Conservation (phyloP, 2,113 vertebrate genomes). For the Pomatostomus ruficeps region DNA sequence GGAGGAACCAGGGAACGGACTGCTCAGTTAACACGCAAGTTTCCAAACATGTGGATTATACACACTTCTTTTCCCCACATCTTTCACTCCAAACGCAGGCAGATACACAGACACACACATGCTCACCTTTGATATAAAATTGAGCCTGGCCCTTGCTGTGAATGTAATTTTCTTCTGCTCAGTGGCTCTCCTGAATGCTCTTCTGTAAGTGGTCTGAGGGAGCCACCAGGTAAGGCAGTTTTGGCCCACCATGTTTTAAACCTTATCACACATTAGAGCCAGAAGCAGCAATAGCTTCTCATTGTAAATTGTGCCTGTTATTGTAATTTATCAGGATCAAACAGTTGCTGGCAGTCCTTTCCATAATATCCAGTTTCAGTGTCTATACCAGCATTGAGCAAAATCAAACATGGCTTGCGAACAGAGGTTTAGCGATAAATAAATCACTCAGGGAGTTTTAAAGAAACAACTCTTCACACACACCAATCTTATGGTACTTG, state of each 20-base stretch:
- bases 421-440: conserved; percentile 68
- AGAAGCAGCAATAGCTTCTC: conserved; percentile 57
- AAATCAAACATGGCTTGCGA: conserved; percentile 69
- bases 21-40: neutral
- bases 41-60: neutral
- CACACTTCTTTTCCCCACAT: neutral
- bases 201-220: neutral
- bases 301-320: conserved; percentile 53
- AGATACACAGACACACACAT: neutral
- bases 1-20: neutral
- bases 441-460: conserved; percentile 67
- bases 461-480: conserved; percentile 58
- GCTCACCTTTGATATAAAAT: neutral
- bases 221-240: conserved; percentile 36
- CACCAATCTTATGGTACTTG: conserved; percentile 44
- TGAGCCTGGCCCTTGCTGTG: neutral
- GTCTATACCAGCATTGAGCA: conserved; percentile 56
- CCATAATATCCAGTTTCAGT: conserved; percentile 38
- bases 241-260: conserved; percentile 30
- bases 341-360: conserved; percentile 54
- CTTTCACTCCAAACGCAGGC: neutral
- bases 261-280: conserved; percentile 36
- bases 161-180: neutral
- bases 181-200: neutral
- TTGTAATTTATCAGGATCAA: conserved; percentile 65